Evolutionary conservation across 2,797 vertebrate species (phyloP), one percentile per base, ranked within the genome.

Genomic region (Sebastolobus altivelis): DNA sequence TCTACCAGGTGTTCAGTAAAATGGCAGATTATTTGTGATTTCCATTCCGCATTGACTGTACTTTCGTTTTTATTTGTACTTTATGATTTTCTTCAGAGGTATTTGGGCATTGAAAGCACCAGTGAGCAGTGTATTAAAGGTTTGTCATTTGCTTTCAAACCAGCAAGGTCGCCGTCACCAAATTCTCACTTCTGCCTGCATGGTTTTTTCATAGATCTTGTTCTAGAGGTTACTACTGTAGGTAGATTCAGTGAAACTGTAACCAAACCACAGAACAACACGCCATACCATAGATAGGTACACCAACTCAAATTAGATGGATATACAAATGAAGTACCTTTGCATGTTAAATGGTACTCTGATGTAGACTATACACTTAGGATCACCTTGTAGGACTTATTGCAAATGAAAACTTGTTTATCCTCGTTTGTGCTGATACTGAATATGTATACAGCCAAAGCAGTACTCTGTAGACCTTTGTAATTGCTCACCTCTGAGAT

Each of bases 291-390:
- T 88, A 89, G 70, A 67, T 77, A 67, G 73, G 66, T 69, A 77
- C 84, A 82, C 78, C 77, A 80, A 77, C 81, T 88, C 80, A 62
- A 77, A 90, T 89, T 82, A 94, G 81, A 82, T 79, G 38, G 79
- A 68, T 83, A 88, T 67, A 87, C 65, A 84, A 73, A 75, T 82
- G 33, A 90, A 61, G 80, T 81, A 88, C 79, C 89, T 69, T 79
- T 95, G 95, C 96, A 96, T 96, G 96, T 89, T 80, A 85, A 90
- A 79, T 76, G 72, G 86, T 91, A 90, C 85, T 84, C 82, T 86
- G 68, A 85, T 54, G 68, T 87, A 93, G 87, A 90, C 55, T 85
- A 80, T 81, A 93, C 84, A 88, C 79, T 87, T 79, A 90, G 83
- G 65, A 84, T 82, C 77, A 80, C 75, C 76, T 59, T n/a, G 31